Evolutionary conservation across 1,140 invertebrate species (phyloP).

Genomic region (Caenorhabditis latens): DNA sequence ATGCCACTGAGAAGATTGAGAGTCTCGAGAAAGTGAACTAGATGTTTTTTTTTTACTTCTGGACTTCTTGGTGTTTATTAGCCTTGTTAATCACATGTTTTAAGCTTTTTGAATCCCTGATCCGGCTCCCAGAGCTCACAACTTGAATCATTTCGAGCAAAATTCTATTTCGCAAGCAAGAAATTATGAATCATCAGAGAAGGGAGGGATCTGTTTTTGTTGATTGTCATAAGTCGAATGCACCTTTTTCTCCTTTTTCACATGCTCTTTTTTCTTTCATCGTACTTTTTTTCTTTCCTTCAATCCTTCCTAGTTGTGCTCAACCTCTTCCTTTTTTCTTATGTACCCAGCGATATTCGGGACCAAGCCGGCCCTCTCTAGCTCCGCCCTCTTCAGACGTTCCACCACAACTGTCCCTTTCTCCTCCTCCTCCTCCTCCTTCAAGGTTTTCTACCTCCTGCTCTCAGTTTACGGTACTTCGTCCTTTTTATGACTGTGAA

Average conservation of each 20-base stretch:
- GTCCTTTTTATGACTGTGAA: too few relatives aligned
- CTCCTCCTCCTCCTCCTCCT: background rate
- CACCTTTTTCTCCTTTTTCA: background rate
- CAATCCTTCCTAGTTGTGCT: background rate
- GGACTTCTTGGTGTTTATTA: too few relatives aligned
- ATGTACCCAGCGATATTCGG: background rate
- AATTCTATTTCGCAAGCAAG: background rate
- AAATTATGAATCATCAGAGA: background rate
- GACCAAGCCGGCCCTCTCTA: background rate
- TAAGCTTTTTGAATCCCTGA: too few relatives aligned
- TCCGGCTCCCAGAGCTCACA: too few relatives aligned
- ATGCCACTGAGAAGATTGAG: background rate
- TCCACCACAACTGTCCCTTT: background rate
- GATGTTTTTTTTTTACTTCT: background rate
- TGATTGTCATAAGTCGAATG: background rate
- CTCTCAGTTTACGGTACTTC: too few relatives aligned
- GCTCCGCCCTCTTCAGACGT: background rate
- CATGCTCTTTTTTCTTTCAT: background rate
- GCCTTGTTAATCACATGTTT: too few relatives aligned
- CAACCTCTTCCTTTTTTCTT: background rate
- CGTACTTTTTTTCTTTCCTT: background rate
- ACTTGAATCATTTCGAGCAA: background rate
- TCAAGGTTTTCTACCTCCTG: too few relatives aligned
- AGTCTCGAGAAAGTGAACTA: background rate
- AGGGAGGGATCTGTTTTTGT: background rate